These are phyloP conservation scores for Notodonta dromedarius DNA, from an alignment of 2,888 invertebrate species.

Conservation along the genomic window DNA sequence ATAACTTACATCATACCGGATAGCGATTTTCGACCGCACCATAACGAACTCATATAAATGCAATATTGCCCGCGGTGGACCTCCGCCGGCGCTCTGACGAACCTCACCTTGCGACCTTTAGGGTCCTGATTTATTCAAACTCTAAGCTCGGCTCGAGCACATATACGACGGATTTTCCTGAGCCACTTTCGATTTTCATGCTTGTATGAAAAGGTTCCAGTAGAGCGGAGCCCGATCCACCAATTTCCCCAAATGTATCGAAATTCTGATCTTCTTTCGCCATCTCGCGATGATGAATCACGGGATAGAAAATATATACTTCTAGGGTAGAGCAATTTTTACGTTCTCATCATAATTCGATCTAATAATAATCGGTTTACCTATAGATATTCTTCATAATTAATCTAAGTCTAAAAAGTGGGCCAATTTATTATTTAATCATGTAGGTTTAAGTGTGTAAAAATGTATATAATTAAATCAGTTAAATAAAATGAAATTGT, in stretches of 20 bases:
- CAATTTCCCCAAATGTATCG: constrained; percentile 20
- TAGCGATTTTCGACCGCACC: constrained; percentile 41
- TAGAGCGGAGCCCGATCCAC: constrained; percentile 17
- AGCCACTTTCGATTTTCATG: constrained; percentile 50
- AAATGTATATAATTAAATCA: too few species aligned
- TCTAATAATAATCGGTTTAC: too few species aligned
- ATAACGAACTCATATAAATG: constrained; percentile 69
- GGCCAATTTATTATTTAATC: too few species aligned
- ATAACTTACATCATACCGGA: constrained; percentile 45
- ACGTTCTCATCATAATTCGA: too few species aligned
- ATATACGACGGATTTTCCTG: constrained; percentile 47
- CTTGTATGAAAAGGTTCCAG: constrained; percentile 32
- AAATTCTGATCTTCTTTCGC: constrained; percentile 9
- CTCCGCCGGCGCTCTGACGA: constrained; percentile 24
- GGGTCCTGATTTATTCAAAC: constrained; percentile 65
- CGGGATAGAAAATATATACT: too few species aligned
- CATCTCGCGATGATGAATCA: too few species aligned
- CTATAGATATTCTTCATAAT: too few species aligned
- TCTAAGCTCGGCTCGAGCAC: constrained; percentile 50
- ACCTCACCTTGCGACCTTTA: constrained; percentile 55
- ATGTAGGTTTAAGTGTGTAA: too few species aligned
- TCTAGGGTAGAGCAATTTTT: too few species aligned
- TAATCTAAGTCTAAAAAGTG: too few species aligned
- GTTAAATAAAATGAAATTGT: too few species aligned
- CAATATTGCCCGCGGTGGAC: constrained; percentile 53